Evolutionary conservation across 2,113 vertebrate species (phyloP), one percentile per base, ranked within the genome.

Genomic region (Panthera tigris): DNA sequence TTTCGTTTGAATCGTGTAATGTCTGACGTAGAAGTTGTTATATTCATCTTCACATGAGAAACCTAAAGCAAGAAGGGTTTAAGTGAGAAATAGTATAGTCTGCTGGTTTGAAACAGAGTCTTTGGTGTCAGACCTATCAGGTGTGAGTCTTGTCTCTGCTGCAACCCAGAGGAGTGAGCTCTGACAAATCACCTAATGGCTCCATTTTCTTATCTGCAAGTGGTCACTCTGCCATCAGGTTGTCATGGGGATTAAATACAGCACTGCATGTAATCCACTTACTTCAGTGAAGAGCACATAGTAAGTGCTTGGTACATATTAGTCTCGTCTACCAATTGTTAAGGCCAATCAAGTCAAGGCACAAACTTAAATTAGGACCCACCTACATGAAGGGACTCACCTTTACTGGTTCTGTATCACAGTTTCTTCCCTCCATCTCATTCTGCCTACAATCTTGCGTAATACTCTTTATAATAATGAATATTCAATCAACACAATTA

Each of bases 121-220:
- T 69, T 83, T 29, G 19, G 16, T 78, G 50, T 36, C 78, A 74
- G 52, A 48, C 5, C 45, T 89, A 21, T 91, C 52, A 81, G 25
- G 45, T 48, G 0, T 69, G 39, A 71, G 50, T 74, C 29, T 66
- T 45, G 41, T 92, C 23, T 89, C 41, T 66, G 48, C 6, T 71
- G 39, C 31, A 79, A 55, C 50, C 13, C 74, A 31, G 41, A 91
- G 10, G 55, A 93, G 33, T 63, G 66, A 80, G 55, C 23, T 68
- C 25, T 91, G 85, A 91, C 63, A 95, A 78, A 79, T 86, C 36
- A 82, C 57, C 73, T 50, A 88, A 78, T 89, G 48, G 61, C 21
- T 91, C 83, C 41, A 27, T 90, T 96, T 97, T 93, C 83, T 95
- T 88, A 97, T 92, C 84, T 63, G 27, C 45, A 79, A 92, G 57